Evolutionary conservation across 2,888 invertebrate genomes (phyloP).

Genomic region (Macrophya annulata): DNA sequence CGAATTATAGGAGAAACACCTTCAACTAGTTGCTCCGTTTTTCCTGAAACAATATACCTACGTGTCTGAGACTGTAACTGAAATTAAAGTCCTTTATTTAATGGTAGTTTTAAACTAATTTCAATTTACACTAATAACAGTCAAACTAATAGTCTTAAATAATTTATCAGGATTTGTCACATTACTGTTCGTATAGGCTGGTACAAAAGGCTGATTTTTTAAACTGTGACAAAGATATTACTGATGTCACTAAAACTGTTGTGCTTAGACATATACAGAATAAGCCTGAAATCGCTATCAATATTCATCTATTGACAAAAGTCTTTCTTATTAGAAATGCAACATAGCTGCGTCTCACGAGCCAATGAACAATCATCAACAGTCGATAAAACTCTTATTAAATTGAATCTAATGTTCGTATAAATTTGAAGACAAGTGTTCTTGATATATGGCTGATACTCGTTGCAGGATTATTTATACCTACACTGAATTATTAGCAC

Average conservation of each 20-base stretch:
- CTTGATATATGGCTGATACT: background rate
- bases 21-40: background rate
- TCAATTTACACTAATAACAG: slow-evolving; percentile 33
- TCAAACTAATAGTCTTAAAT: slow-evolving; percentile 33
- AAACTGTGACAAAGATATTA: slow-evolving; percentile 57
- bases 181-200: slow-evolving; percentile 57
- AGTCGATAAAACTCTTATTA: background rate
- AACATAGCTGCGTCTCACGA: background rate
- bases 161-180: slow-evolving; percentile 54
- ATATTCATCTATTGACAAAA: slow-evolving; percentile 6
- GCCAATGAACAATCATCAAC: slow-evolving; percentile 2
- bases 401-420: slow-evolving; percentile 23
- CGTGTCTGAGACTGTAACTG: background rate
- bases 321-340: background rate
- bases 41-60: background rate
- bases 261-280: background rate
- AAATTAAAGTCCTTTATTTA: slow-evolving; percentile 39
- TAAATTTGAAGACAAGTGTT: slow-evolving; percentile 25
- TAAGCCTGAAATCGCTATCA: background rate
- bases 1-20: slow-evolving; percentile 9
- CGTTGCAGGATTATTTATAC: slow-evolving; percentile 5
- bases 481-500: slow-evolving; percentile 20
- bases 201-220: slow-evolving; percentile 70
- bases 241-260: slow-evolving; percentile 26
- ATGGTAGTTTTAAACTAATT: slow-evolving; percentile 45